These are phyloP conservation scores for Ctenoplectra terminalis DNA, from an alignment of 1,140 invertebrate species.

Conservation along the genomic window DNA sequence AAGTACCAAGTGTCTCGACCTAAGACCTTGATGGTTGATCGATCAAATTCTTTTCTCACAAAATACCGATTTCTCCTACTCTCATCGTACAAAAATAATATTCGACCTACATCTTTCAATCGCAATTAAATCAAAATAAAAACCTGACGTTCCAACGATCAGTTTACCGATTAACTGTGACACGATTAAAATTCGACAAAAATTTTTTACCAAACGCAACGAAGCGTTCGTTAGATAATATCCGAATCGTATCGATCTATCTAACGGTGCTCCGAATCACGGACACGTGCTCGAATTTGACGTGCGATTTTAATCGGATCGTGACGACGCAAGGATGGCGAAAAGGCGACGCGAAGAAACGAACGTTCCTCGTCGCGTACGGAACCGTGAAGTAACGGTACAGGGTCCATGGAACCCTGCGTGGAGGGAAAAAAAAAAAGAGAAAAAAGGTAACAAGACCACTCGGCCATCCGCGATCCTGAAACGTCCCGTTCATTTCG, in stretches of 20 bases:
- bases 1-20: constrained; percentile 18
- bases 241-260: not conserved
- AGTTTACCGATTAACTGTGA: too few species aligned
- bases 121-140: too few species aligned
- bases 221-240: not conserved
- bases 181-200: too few species aligned
- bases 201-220: too few species aligned
- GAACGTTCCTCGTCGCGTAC: constrained; percentile 39
- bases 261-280: constrained; percentile 15
- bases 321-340: constrained; percentile 7
- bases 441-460: constrained; percentile 29
- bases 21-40: constrained; percentile 12
- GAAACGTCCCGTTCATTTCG: constrained; percentile 43
- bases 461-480: constrained; percentile 41
- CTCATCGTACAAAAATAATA: not conserved
- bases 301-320: constrained; percentile 20
- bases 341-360: constrained; percentile 13
- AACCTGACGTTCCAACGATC: too few species aligned
- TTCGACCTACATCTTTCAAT: too few species aligned
- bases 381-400: constrained; percentile 62
- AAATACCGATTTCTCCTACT: not conserved
- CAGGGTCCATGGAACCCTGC: constrained; percentile 31
- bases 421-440: not conserved
- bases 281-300: not conserved
- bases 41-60: constrained; percentile 19